Percentiles rank a stretch among this genome's conserved stretches.
These are phyloP conservation scores for Anthonomus grandis DNA, from an alignment of 1,140 invertebrate species.

Conservation along the genomic window DNA sequence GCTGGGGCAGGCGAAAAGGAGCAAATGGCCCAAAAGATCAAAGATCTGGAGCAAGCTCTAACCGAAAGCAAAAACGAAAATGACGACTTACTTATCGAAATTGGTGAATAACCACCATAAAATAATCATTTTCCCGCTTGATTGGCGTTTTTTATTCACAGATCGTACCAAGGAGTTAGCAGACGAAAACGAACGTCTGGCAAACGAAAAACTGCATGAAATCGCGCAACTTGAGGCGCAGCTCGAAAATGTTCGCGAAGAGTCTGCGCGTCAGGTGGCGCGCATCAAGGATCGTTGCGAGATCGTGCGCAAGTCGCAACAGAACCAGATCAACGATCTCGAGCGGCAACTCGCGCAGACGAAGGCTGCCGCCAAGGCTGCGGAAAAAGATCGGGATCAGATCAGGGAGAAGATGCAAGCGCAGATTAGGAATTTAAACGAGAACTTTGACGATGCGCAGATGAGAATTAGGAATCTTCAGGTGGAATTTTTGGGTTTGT, in stretches of 20 bases:
- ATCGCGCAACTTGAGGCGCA: constrained; percentile 60
- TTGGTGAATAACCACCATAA: too few species aligned
- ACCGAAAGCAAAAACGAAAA: constrained; percentile 53
- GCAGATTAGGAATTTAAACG: constrained; percentile 63
- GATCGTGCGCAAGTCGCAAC: constrained; percentile 55
- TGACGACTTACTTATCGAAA: constrained; percentile 50
- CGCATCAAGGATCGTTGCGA: constrained; percentile 56
- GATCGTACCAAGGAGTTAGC: constrained; percentile 45
- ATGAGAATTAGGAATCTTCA: constrained; percentile 61
- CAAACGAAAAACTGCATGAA: constrained; percentile 57
- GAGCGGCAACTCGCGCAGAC: constrained; percentile 62
- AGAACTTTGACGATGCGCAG: constrained; percentile 66
- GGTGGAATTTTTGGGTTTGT: constrained; percentile 21
- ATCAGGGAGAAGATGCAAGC: constrained; percentile 65
- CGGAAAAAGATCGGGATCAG: constrained; percentile 66
- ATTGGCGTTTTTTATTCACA: not conserved
- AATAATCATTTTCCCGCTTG: not conserved
- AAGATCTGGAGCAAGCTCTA: constrained; percentile 49
- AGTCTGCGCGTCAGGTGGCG: constrained; percentile 66
- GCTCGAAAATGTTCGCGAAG: constrained; percentile 64
- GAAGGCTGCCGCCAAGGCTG: constrained; percentile 58
- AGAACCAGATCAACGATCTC: constrained; percentile 62
- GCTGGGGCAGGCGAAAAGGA: constrained; percentile 47
- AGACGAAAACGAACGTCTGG: constrained; percentile 53
- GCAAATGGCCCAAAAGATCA: constrained; percentile 41